Evolutionary conservation across 2,888 invertebrate genomes (phyloP), one percentile per base, ranked within the genome.

Genomic region (Chouioia cunea): DNA sequence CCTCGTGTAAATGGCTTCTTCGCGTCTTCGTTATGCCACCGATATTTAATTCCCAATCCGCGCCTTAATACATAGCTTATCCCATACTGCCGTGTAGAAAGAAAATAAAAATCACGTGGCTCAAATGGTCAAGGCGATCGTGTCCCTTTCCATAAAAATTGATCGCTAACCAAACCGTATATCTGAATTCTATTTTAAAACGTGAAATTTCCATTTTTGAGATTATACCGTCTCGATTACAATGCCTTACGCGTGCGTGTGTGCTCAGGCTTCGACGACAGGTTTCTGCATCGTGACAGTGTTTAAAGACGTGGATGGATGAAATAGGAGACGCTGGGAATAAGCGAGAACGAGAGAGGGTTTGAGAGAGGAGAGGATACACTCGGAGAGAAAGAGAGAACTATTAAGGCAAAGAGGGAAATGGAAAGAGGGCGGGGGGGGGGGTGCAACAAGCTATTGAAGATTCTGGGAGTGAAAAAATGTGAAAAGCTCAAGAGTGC

Each of bases 281-380:
- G 47, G 53, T 64, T 36, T 56, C 20, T 48, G 18, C 20, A 50
- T 46, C 22, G 22, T 0, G 16, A 23, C 48, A 14, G 22, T 14
- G n/a, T n/a, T 58, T 44, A 23, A 44, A 53, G 36, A 23, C 43
- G 36, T 22, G 48, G 8, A 16, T 14, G 22, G 57, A 46, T 53
- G 65, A 63, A 71, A 71, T 53, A 46, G 43, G 62, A 71, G 53
- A 66, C 27, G 23, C 47, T 58, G 62, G 50, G 48, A 74, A 65
- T 59, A 59, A 60, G 52, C 63, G 54, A 15, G 63, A 57, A 53
- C 46, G 58, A 52, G 58, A 23, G 48, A 57, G 58, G 23, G 63
- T 44, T 36, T 43, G 16, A 47, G 27, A 27, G 20, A 48, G 16
- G 48, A 18, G 47, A 48, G 48, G 10, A 53, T n/a, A n/a, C n/a